Evolutionary conservation across 2,797 vertebrate genomes (phyloP), one percentile per base, ranked within the genome.

Genomic region (Margarornis squamiger): DNA sequence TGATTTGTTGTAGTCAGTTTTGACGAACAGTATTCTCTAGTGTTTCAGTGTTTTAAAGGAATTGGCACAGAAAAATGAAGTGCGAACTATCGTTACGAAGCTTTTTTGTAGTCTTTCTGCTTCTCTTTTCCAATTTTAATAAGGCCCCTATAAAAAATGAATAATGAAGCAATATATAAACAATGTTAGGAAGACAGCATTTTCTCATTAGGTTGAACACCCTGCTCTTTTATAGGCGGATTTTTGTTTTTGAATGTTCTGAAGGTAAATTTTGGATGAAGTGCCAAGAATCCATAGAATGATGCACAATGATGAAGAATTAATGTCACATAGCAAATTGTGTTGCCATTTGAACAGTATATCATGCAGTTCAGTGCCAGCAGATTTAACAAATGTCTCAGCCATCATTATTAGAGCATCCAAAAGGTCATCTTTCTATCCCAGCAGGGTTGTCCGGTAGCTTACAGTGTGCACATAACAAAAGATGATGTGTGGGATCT

Each of bases 401-500:
- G 87, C 81, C 62, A 46, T 95, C 77, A 57, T 94, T 93, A 83
- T 90, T 87, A 88, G 82, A 93, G 88, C 90, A 94, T 97, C 78
- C 70, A 76, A 86, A 81, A 48, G 73, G 91, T 92, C 97, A 93
- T 95, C 86, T 62, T 91, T 93, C 96, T 63, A 6, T 59, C 92
- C 86, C 70, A 92, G 97, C 96, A 88, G 85, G 57, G 86, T 51
- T 94, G 95, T 97, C 94, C 97, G 96, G 96, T 97, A 96, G 97
- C 95, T 90, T 97, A 95, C 92, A 80, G 94, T 93, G 90, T 95
- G 94, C 97, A 94, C 96, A 92, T 93, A 95, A 97, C 97, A 96
- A 97, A 97, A 94, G 92, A 97, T 98, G 98, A 98, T 98, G 34
- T 98, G 98, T 96, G 75, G 88, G 95, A 97, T 98, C 97, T 97